These are phyloP conservation scores for Emydoidea blandingii DNA, from an alignment of 2,797 vertebrate species.

Conservation along the genomic window DNA sequence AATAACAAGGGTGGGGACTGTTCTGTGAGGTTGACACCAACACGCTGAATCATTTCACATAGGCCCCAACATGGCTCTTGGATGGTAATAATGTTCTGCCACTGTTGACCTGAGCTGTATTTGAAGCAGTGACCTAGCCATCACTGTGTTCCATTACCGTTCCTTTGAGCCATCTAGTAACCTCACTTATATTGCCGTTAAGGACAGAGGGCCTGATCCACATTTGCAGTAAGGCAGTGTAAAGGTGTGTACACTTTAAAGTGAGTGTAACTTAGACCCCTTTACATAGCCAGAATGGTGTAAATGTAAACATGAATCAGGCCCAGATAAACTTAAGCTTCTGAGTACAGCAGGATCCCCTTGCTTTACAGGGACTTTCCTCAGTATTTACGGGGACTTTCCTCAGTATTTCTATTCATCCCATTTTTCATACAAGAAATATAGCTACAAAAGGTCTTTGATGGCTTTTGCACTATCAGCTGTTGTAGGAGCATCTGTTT, in stretches of 20 bases:
- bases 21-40: not conserved
- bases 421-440: no score
- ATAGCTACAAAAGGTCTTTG: not conserved
- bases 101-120: slow-evolving; percentile 19
- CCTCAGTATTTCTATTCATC: not conserved
- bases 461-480: not conserved
- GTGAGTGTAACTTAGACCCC: not conserved
- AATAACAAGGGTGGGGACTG: not conserved
- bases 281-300: not conserved
- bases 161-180: not conserved
- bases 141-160: not conserved
- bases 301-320: not conserved
- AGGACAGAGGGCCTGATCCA: not conserved
- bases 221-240: not conserved
- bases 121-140: slow-evolving; percentile 13
- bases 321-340: not conserved
- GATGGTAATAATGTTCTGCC: not conserved
- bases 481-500: not conserved
- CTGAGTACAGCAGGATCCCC: not conserved
- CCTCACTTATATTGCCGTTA: not conserved
- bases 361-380: not conserved
- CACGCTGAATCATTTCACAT: not conserved
- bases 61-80: not conserved
- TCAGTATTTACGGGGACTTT: not conserved
- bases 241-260: not conserved